Evolutionary conservation across 1,140 invertebrate species (phyloP), one percentile per base, ranked within the genome.

Genomic region (Antheraea mylitta): DNA sequence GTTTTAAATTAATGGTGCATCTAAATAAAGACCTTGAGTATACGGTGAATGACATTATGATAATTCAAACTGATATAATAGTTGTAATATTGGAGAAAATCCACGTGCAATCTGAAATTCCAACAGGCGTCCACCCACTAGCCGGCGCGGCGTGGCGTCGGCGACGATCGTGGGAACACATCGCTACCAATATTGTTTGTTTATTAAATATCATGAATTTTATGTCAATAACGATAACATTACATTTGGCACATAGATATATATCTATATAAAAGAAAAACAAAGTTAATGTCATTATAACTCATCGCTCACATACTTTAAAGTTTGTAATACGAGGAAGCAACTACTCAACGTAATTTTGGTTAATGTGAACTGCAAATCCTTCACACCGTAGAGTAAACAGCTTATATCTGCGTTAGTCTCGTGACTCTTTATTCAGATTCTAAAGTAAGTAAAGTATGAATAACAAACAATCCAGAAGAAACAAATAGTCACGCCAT

Each of bases 401-500:
- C 45, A n/a, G 45, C 16, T 53, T 53, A 53, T n/a, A 16, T 53
- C 16, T 6, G 45, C 9, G 45, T 53, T 53, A 53, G 16, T 53
- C 45, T 53, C 45, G 45, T 53, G 45, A 53, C 13, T 16, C 45
- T 16, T 42, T 42, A 64, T 18, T 45, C 38, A 38, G 18, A 65
- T 18, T 48, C 64, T 48, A 65, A 69, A 68, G 58, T 64, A 75
- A 68, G 58, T 64, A 74, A 42, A 9, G 38, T 42, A 11, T 69
- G 71, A 77, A 82, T 77, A 81, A 81, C 73, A 65, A 65, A 65
- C 64, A 80, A 80, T 77, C 68, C 69, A 73, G 71, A 80, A 77
- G 75, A 75, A 73, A 82, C 79, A 80, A 81, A 89, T 79, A 84
- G 75, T 79, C 74, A 75, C 74, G 72, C 58, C 71, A 73, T 82